Percentiles rank a stretch among this genome's conserved stretches.
These are phyloP conservation scores for Mythimna albipuncta DNA, from an alignment of 2,888 invertebrate species.

Conservation along the genomic window DNA sequence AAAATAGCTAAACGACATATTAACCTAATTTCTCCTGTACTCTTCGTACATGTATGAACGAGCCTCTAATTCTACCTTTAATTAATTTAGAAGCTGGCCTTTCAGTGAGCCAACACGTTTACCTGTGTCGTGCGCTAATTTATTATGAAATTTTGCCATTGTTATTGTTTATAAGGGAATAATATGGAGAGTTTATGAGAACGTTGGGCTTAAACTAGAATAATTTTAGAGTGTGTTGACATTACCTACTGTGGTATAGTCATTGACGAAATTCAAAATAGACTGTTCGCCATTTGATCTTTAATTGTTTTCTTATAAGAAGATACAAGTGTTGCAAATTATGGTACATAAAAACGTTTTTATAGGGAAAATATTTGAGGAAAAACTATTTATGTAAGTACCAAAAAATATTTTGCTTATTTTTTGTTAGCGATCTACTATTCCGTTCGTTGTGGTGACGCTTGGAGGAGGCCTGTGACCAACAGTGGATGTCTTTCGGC, in stretches of 20 bases:
- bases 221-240: too few species aligned
- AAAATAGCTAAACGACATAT: constrained; percentile 46
- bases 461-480: too few species aligned
- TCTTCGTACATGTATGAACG: constrained; percentile 36
- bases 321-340: constrained; percentile 10
- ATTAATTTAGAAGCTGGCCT: constrained; percentile 56
- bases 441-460: too few species aligned
- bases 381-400: neutral
- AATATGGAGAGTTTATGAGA: constrained; percentile 14
- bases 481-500: too few species aligned
- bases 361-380: constrained; percentile 4
- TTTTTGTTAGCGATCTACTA: neutral
- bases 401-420: neutral
- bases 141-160: constrained; percentile 57
- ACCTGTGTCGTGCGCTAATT: constrained; percentile 52
- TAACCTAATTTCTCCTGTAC: constrained; percentile 52
- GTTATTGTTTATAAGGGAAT: constrained; percentile 47
- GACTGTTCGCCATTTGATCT: neutral
- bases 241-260: too few species aligned
- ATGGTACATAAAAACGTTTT: too few species aligned
- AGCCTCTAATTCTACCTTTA: constrained; percentile 56
- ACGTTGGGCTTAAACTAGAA: constrained; percentile 20
- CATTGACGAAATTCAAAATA: too few species aligned
- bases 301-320: neutral
- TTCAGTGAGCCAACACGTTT: constrained; percentile 34